Percentiles rank a stretch among this genome's conserved stretches.
phyloP scores from a whole-genome alignment of 2,888 invertebrate species.

The Amblyteles armatorius region DNA sequence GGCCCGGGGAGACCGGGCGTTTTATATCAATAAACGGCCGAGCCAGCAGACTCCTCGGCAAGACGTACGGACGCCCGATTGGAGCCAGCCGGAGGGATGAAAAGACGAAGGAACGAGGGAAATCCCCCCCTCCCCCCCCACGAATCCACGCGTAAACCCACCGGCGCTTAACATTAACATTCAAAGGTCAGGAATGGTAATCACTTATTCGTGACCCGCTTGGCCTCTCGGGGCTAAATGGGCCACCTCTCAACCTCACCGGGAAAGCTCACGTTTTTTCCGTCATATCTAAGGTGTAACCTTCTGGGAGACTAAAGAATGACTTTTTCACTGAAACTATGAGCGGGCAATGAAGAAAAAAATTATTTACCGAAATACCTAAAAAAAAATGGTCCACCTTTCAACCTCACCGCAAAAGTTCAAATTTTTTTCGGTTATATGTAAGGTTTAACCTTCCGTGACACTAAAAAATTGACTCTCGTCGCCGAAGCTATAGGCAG shows the following conservation, averaged over 20 bases:
- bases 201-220: conserved; percentile 49
- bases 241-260: not conserved
- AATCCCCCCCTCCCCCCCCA: conserved; percentile 23
- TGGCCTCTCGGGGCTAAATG: not conserved
- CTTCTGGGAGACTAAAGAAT: too few species aligned
- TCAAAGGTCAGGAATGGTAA: conserved; percentile 57
- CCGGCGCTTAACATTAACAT: conserved; percentile 48
- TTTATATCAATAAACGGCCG: conserved; percentile 65
- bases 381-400: too few species aligned
- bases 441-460: too few species aligned
- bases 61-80: not conserved
- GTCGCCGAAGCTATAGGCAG: too few species aligned
- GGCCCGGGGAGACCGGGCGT: conserved; percentile 50
- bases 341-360: too few species aligned
- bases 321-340: too few species aligned
- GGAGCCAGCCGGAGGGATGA: conserved; percentile 2
- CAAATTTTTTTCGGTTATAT: too few species aligned
- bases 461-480: too few species aligned
- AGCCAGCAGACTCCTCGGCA: conserved; percentile 11
- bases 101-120: conserved; percentile 20
- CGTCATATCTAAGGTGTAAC: too few species aligned
- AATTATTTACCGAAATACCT: too few species aligned
- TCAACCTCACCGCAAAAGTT: too few species aligned
- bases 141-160: conserved; percentile 20
- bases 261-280: too few species aligned